These are phyloP conservation scores for Gymnosoma rotundatum DNA, from an alignment of 2,888 invertebrate species.

Conservation along the genomic window DNA sequence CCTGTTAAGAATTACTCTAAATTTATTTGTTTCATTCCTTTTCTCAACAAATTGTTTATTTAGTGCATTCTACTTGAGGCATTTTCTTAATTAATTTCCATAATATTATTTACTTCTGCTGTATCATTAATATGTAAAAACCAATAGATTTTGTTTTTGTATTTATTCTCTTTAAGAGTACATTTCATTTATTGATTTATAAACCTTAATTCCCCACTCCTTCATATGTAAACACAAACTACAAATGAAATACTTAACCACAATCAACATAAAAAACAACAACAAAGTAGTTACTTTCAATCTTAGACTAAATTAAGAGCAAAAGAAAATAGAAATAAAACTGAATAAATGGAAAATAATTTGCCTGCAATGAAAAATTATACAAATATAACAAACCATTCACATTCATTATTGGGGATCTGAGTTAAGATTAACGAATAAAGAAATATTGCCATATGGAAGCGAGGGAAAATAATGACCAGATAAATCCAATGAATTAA, in stretches of 20 bases:
- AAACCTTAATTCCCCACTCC: neutral
- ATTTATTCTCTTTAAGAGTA: neutral
- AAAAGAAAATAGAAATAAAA: neutral
- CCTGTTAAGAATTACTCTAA: no score
- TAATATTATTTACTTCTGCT: no score
- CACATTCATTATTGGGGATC: constrained; percentile 19
- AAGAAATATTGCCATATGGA: neutral
- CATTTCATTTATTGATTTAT: neutral
- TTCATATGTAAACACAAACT: neutral
- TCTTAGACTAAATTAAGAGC: neutral
- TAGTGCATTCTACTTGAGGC: no score
- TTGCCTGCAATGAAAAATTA: constrained; percentile 14
- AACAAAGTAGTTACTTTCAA: neutral
- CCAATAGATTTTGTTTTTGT: neutral
- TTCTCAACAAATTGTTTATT: no score
- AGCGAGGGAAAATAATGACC: neutral
- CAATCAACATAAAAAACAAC: constrained; percentile 26
- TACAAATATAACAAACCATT: neutral
- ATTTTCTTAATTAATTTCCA: no score
- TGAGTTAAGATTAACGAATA: neutral
- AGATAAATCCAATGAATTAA: neutral
- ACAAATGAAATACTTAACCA: neutral
- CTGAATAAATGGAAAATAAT: neutral
- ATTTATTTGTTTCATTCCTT: no score
- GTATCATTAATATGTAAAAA: neutral